Base-by-base conservation (phyloP, 2,113 vertebrate species). In the Nothoprocta pentlandii region DNA sequence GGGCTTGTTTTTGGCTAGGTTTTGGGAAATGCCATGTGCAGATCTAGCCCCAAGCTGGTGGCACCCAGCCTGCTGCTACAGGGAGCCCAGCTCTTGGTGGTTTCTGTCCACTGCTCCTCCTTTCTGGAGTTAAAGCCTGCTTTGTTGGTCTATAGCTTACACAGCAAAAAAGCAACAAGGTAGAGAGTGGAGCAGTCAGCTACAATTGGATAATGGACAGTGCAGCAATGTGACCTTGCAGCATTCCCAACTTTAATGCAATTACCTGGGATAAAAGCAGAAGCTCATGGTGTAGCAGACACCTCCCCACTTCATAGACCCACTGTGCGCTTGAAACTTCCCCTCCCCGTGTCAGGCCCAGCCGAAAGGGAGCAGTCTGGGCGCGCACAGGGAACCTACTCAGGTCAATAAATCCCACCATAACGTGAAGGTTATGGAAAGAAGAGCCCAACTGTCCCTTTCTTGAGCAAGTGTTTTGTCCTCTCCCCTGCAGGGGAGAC, bases 311-410 rank as follows among this genome's bases (percentile, higher is more conserved):
- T 36, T 32, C 32, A 11, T 2, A 53, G 51, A 46, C 53, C 1
- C 0, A 23, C 22, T 1, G 0, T 21, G 10, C 1, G 6, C 34
- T 59, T 64, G 59, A 28, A 44, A 36, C 53, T 15, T 46, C 51
- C 10, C 9, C 11, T n/a, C 22, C 81, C n/a, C 10, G 11, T 30
- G 42, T 58, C 64, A 44, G 71, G 41, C 9, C 2, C 3, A 0
- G 13, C 51, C 12, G 34, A 68, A 16, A 64, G 6, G 8, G 3
- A 84, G 80, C 2, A 25, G 44, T 14, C 21, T 49, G n/a, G 21
- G 23, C 21, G 44, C 21, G 20, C 49, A 17, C 21, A 47, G 67
- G n/a, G 67, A 70, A 49, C 14, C 34, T n/a, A 16, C 21, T 23
- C 23, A 16, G 32, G 22, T n/a, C 46, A n/a, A 11, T 36, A 23